Percentiles rank a stretch among this genome's conserved stretches.
Conservation (phyloP, 2,113 vertebrate genomes). For the Heterotis niloticus region DNA sequence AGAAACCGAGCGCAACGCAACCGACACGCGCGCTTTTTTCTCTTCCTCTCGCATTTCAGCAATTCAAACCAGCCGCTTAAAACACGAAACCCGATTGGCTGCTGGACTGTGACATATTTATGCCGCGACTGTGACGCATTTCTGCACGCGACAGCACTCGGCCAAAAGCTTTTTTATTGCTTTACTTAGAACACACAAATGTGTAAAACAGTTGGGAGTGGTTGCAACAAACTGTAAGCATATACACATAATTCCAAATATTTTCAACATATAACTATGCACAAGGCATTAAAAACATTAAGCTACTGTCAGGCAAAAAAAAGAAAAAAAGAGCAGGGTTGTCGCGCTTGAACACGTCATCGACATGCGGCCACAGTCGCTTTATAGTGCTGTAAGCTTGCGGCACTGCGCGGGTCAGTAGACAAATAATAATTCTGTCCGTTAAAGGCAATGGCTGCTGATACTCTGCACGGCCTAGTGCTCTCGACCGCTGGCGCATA, state of each 20-base stretch:
- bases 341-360: background rate
- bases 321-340: too few relatives aligned
- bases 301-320: too few relatives aligned
- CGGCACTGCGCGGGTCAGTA: too few relatives aligned
- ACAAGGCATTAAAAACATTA: too few relatives aligned
- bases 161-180: background rate
- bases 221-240: background rate
- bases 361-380: too few relatives aligned
- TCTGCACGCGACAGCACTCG: background rate
- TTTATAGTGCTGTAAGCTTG: too few relatives aligned
- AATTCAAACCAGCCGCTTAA: constrained; percentile 33
- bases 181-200: too few relatives aligned
- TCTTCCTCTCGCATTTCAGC: background rate
- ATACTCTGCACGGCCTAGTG: constrained; percentile 71
- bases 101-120: constrained; percentile 27
- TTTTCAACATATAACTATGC: too few relatives aligned
- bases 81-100: constrained; percentile 47
- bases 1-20: background rate
- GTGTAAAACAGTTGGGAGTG: too few relatives aligned
- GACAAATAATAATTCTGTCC: background rate
- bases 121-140: background rate
- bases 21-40: background rate
- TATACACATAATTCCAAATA: too few relatives aligned
- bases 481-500: constrained; percentile 55
- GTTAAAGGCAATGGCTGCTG: constrained; percentile 38